A percentile compares a stretch with the other conserved stretches of the same genome.
phyloP scores from a whole-genome alignment of 1,140 invertebrate species.

The Drosophila erecta region DNA sequence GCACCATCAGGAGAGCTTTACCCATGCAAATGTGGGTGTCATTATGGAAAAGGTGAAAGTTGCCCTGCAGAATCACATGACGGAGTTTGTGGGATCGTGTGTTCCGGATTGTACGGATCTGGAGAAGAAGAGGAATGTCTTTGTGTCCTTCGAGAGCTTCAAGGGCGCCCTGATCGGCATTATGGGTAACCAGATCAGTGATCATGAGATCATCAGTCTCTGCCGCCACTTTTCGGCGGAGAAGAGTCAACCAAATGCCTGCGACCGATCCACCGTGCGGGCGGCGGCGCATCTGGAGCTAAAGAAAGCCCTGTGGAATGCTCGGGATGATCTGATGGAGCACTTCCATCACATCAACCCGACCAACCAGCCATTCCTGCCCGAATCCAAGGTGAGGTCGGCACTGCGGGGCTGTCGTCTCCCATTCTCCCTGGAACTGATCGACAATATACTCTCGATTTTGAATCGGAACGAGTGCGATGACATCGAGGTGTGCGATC shows the following conservation, averaged over 20 bases:
- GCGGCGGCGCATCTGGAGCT: conserved; percentile 89
- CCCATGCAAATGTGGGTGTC: conserved; percentile 88
- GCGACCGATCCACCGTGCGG: conserved; percentile 81
- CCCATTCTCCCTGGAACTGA: conserved; percentile 88
- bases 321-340: conserved; percentile 88
- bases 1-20: conserved; percentile 90
- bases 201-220: conserved; percentile 91
- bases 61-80: conserved; percentile 84
- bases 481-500: conserved; percentile 85
- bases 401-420: conserved; percentile 88
- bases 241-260: conserved; percentile 83
- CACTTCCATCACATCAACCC: conserved; percentile 88
- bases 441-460: conserved; percentile 88
- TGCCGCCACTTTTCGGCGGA: conserved; percentile 87
- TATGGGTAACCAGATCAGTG: conserved; percentile 88
- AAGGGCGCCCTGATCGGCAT: conserved; percentile 86
- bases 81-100: conserved; percentile 47
- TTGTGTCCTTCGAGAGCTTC: conserved; percentile 85
- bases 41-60: conserved; percentile 90
- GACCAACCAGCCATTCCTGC: conserved; percentile 86
- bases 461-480: conserved; percentile 87
- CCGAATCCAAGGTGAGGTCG: conserved; percentile 86
- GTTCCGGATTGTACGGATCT: conserved; percentile 52
- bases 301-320: conserved; percentile 89
- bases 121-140: conserved; percentile 44